Base-by-base conservation (phyloP, 92 coral and sea anemone species). In the Palythoa heliodiscus region DNA sequence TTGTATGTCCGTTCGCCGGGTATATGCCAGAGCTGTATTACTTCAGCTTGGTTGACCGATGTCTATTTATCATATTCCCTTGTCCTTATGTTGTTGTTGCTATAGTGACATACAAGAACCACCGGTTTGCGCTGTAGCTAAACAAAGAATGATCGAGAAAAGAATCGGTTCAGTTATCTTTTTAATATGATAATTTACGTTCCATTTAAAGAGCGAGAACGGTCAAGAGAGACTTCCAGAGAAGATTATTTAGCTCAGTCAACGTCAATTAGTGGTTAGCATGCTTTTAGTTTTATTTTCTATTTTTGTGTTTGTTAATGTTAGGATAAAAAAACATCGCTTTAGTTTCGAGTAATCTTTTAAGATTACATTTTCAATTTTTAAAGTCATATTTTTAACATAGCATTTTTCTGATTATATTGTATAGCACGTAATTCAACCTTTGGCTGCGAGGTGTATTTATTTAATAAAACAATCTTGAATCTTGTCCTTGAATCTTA, bases 101-200 rank as follows among this genome's bases (percentile, higher is more conserved):
- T 55, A 76, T 76, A 17, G 81, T 54, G 81, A 76, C 81, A 20
- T 54, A 4, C 11, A 38, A 24, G 63, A 50, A 14, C 47, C 63
- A 7, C 52, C 64, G 11, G 25, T 50, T 48, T 54, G 2, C 78
- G 35, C 35, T 29, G 35, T 29, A 17, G 17, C 53, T 40, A 74
- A 74, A 54, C 25, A 76, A 76, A 53, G 80, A 75, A 75, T 35
- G 37, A 22, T 75, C 79, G 79, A 75, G 79, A 74, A 19, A 43
- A 52, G 13, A 15, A 19, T 7, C 66, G 66, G 66, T 60, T 63
- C 67, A 20, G 69, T 63, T 19, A 63, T 9, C 37, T 47, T 52
- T 48, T 71, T 43, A 71, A 74, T 74, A 74, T 63, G 22, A 16
- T 60, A 50, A 48, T 47, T 74, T 48, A n/a, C 57, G 43, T 25